These are phyloP conservation scores for Archilochus colubris DNA, from an alignment of 2,113 vertebrate species.

Conservation along the genomic window DNA sequence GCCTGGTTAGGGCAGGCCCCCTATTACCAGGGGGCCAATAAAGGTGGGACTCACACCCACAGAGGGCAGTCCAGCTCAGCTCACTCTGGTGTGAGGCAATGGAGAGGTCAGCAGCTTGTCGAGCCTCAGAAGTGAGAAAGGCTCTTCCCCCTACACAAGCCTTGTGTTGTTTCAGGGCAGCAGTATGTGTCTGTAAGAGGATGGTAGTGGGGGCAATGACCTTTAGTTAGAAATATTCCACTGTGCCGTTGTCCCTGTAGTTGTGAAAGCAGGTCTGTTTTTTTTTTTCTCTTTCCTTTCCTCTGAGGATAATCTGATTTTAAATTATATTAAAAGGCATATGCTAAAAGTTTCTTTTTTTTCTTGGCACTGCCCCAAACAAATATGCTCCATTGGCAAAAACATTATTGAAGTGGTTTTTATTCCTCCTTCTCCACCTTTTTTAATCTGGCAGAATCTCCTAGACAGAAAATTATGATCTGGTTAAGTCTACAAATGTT, in stretches of 20 bases:
- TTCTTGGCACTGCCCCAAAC: neutral
- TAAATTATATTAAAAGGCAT: constrained; percentile 6
- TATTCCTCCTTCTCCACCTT: neutral
- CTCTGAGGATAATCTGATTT: neutral
- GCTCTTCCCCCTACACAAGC: neutral
- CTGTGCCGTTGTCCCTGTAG: neutral
- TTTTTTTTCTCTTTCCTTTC: neutral
- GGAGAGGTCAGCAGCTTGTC: too few species aligned
- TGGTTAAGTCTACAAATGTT: neutral
- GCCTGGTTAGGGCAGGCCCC: too few species aligned
- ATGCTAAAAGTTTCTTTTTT: neutral
- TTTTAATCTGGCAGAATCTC: constrained; percentile 7
- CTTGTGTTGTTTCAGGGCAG: neutral
- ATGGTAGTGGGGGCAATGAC: neutral
- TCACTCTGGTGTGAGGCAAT: too few species aligned
- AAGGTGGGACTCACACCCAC: too few species aligned
- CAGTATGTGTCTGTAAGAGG: neutral
- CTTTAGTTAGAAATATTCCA: neutral
- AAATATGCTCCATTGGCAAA: constrained; percentile 34
- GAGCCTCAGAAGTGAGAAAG: too few species aligned
- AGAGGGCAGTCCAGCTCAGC: too few species aligned
- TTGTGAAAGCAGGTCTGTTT: neutral
- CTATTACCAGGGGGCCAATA: too few species aligned
- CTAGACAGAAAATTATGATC: neutral
- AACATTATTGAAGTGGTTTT: neutral